phyloP scores from a whole-genome alignment of 2,797 vertebrate genomes.

The Girardinus metallicus region DNA sequence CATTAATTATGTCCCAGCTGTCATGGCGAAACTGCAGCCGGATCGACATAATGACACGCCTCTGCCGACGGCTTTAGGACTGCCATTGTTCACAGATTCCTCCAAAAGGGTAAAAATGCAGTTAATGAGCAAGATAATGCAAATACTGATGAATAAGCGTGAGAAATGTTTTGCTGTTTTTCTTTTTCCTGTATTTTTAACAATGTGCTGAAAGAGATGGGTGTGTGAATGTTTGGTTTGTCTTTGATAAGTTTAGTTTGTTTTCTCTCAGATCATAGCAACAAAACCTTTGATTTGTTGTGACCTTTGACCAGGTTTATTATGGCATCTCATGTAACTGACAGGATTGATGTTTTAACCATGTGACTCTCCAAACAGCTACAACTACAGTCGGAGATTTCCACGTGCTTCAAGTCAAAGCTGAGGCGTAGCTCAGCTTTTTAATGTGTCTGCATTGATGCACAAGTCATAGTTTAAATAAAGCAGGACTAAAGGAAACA shows the following conservation, averaged over 20 bases:
- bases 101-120: constrained; percentile 5
- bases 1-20: neutral
- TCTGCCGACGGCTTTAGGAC: neutral
- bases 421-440: neutral
- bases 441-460: neutral
- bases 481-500: neutral
- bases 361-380: neutral
- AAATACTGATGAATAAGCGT: neutral
- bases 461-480: neutral
- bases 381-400: neutral
- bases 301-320: constrained; percentile 52
- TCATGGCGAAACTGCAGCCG: neutral
- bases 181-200: neutral
- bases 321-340: constrained; percentile 45
- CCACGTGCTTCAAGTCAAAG: neutral
- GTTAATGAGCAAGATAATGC: neutral
- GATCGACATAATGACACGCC: neutral
- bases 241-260: constrained; percentile 35
- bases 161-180: constrained; percentile 10
- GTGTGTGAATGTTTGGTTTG: constrained; percentile 20
- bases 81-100: neutral
- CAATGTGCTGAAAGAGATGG: neutral
- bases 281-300: constrained; percentile 40
- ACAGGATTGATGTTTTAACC: constrained; percentile 32
- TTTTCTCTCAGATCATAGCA: constrained; percentile 51